Evolutionary conservation across 2,888 invertebrate genomes (phyloP).

Genomic region (Idaea biselata): DNA sequence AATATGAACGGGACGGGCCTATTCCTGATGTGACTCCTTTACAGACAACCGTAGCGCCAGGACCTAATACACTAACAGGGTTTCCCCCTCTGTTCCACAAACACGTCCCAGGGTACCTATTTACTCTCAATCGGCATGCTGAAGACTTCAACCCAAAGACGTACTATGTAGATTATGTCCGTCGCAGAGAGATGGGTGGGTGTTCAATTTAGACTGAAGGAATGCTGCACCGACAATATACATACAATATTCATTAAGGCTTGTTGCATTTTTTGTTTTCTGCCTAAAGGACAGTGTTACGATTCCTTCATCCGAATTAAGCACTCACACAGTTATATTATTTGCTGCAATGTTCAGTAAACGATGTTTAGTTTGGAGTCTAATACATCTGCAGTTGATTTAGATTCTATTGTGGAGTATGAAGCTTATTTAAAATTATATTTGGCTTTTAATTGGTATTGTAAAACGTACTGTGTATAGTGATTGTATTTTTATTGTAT

Average conservation of each 20-base stretch:
- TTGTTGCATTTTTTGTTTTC: conserved; percentile 49
- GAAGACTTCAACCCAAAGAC: conserved; percentile 74
- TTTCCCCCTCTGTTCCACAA: conserved; percentile 74
- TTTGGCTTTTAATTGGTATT: conserved; percentile 30
- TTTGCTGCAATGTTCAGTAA: conserved; percentile 51
- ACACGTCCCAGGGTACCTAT: conserved; percentile 74
- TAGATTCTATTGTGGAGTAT: conserved; percentile 17
- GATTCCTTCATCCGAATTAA: conserved; percentile 73
- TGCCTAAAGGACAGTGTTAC: conserved; percentile 48
- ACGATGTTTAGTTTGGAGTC: conserved; percentile 25
- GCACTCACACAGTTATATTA: conserved; percentile 65
- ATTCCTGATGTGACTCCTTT: conserved; percentile 64
- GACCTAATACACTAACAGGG: conserved; percentile 68
- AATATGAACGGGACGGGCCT: conserved; percentile 69
- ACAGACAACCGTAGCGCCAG: conserved; percentile 55
- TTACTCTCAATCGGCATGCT: conserved; percentile 66
- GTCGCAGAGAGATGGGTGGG: conserved; percentile 77
- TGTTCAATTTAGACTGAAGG: conserved; percentile 76
- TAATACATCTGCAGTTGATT: conserved; percentile 23
- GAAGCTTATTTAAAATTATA: conserved; percentile 26
- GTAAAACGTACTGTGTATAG: conserved; percentile 28
- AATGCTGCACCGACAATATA: conserved; percentile 53
- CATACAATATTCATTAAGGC: conserved; percentile 28
- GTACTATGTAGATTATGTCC: conserved; percentile 78
- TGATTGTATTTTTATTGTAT: conserved; percentile 21